These are phyloP conservation scores for Aurelia aurita DNA, from an alignment of 30 jellyfish, hydroid and myxozoan species.

Conservation along the genomic window DNA sequence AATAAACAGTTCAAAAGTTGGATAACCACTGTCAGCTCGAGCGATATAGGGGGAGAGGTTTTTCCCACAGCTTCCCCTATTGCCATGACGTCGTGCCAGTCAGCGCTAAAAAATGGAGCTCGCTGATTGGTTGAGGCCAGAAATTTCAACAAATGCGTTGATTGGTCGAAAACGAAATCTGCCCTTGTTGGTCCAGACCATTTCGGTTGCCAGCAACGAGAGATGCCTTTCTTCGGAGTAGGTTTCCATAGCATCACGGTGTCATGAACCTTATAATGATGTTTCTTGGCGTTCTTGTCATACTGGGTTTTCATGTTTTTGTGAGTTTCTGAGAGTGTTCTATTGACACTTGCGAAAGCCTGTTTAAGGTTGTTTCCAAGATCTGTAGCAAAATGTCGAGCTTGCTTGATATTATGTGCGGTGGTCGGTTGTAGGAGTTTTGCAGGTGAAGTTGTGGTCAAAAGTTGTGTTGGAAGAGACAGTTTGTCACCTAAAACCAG, in stretches of 20 bases:
- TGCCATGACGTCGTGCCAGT: no score
- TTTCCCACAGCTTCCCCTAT: no score
- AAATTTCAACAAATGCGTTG: no score
- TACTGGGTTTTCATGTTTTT: constrained; percentile 19
- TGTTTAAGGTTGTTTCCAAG: constrained; percentile 12
- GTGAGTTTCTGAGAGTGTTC: constrained; percentile 7
- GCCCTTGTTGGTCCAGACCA: constrained; percentile 68
- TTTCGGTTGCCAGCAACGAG: constrained; percentile 54
- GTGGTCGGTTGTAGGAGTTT: not conserved
- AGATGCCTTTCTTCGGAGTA: constrained; percentile 3
- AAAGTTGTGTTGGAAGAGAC: constrained; percentile 1
- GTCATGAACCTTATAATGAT: constrained; percentile 31
- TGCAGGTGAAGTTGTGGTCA: not conserved
- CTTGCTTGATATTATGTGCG: constrained; percentile 12
- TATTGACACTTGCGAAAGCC: constrained; percentile 14
- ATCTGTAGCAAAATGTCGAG: constrained; percentile 32
- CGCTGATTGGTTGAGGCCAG: no score
- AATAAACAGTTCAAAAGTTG: no score
- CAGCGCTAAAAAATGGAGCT: no score
- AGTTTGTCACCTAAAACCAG: constrained; percentile 13
- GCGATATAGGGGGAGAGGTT: no score
- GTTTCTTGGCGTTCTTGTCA: constrained; percentile 25
- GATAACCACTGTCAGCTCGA: no score
- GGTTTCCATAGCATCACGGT: constrained; percentile 45
- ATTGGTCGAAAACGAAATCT: no score